Conservation (phyloP, 1,140 invertebrate genomes). For the Samia ricini region DNA sequence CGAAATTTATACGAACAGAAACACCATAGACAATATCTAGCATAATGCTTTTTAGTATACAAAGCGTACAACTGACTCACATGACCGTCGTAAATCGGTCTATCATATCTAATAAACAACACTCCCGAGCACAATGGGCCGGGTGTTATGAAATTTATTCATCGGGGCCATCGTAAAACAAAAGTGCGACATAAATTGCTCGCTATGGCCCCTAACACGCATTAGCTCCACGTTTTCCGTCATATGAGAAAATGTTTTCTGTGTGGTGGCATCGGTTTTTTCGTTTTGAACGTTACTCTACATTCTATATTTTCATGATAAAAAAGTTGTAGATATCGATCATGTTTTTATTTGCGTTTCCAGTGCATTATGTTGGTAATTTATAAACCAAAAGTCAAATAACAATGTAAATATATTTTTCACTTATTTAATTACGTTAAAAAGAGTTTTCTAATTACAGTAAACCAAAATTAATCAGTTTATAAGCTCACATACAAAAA, state of each 20-base stretch:
- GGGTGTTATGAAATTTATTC: constrained; percentile 49
- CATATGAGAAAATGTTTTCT: constrained; percentile 72
- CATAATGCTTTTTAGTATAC: background rate
- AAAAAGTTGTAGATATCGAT: too few species aligned
- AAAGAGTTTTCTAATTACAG: too few species aligned
- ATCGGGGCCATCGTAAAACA: constrained; percentile 54
- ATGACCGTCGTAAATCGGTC: background rate
- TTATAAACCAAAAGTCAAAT: too few species aligned
- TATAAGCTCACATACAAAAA: too few species aligned
- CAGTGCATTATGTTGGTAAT: too few species aligned
- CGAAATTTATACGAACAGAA: too few species aligned
- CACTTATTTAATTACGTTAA: too few species aligned
- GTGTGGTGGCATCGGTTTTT: constrained; percentile 32
- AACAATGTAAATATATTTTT: too few species aligned
- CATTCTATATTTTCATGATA: constrained; percentile 13
- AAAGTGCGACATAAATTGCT: constrained; percentile 60
- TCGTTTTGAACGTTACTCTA: constrained; percentile 41
- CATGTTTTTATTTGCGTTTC: too few species aligned
- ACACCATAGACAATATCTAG: background rate
- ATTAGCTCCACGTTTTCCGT: constrained; percentile 54
- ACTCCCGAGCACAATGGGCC: background rate
- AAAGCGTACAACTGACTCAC: background rate
- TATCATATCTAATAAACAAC: background rate
- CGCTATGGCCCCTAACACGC: constrained; percentile 46
- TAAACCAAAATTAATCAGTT: too few species aligned